Percentiles rank a stretch among this genome's conserved stretches.
These are phyloP conservation scores for Branchinecta lynchi DNA, from an alignment of 1,140 invertebrate genomes.

Conservation along the genomic window DNA sequence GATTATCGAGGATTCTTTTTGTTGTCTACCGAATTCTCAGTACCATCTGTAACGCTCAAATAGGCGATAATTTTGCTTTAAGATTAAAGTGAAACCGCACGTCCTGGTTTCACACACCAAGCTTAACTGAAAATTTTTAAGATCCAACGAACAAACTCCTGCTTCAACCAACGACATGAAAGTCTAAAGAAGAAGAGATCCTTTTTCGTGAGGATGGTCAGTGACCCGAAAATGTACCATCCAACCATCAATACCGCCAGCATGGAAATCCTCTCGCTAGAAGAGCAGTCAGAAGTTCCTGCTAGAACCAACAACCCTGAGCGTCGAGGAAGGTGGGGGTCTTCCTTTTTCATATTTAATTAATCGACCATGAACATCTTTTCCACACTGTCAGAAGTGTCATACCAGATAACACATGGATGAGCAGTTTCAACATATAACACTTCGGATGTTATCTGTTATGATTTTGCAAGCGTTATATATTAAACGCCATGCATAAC, in stretches of 20 bases:
- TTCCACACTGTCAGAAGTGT: background rate
- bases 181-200: constrained; percentile 35
- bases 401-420: background rate
- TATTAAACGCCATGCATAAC: background rate
- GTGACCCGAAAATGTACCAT: constrained; percentile 42
- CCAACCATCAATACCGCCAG: constrained; percentile 30
- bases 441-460: too few species aligned
- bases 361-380: background rate
- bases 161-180: constrained; percentile 12
- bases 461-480: background rate
- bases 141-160: too few species aligned
- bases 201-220: constrained; percentile 42
- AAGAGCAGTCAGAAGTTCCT: background rate
- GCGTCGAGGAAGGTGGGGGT: background rate
- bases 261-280: background rate
- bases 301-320: background rate
- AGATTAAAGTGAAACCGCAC: too few species aligned
- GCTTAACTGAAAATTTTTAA: too few species aligned
- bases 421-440: too few species aligned
- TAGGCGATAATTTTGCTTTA: too few species aligned
- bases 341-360: background rate
- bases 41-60: too few species aligned
- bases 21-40: too few species aligned
- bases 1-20: too few species aligned
- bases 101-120: too few species aligned